Base-by-base conservation (phyloP, 2,888 invertebrate species). In the Dugesia japonica region DNA sequence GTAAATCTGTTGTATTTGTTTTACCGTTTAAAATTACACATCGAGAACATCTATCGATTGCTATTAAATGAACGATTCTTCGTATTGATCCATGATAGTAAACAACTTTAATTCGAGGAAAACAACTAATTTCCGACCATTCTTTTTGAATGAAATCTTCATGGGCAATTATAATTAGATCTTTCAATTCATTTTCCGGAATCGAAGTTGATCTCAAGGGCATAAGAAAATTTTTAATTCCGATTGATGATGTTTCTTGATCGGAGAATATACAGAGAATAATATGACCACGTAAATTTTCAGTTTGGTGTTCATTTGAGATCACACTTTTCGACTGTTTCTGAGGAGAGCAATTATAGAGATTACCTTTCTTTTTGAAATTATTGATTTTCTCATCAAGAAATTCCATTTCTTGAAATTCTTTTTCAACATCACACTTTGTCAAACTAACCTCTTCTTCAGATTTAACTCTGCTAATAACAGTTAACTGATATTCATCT, bases 41-140 rank as follows among this genome's bases (percentile, higher is more conserved):
- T 95, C 97, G 97, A 89, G 95, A 94, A 88, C 95, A 95, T 82
- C 94, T 88, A 87, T 97, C 95, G 81, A 97, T 94, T 87, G 95
- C 95, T 81, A 95, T 94, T 85, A 94, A 94, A 83, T 95, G 89
- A 85, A 97, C 88, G 88, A 95, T 94, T 83, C 94, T 94, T 85
- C 95, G 89, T 87, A 94, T 94, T 85, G 97, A 87, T 82, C 95
- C 94, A 82, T 94, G 94, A 85, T 95, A 94, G 92, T 92, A 85
- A 7, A 77, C 73, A 42, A 73, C 92, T 83, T 94, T 94, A 84
- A 97, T 94, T 88, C 95, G 94, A 74, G 95, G 95, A 86, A 97
- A 88, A 88, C 94, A 95, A 87, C 94, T 93, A 84, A 97, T 88
- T 91, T 94, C 94, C 87, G 94, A 94, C 97, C 97, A 97, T 86